These are phyloP conservation scores for Microcebus lehilahytsara DNA, from an alignment of 2,113 vertebrate genomes.

Conservation along the genomic window DNA sequence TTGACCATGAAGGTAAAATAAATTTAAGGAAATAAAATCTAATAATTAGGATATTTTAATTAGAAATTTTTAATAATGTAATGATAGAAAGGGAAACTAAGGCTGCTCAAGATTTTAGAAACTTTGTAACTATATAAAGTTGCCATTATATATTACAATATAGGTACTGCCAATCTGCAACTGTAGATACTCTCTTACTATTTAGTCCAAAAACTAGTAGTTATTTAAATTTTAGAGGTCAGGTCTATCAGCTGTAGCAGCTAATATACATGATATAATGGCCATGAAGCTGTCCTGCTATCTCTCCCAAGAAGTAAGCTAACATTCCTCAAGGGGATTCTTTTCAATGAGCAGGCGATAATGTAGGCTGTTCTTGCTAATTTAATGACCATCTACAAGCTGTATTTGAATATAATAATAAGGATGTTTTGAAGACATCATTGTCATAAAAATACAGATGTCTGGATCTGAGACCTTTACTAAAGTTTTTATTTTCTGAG, in stretches of 20 bases:
- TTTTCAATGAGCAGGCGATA: not conserved
- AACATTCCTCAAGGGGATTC: conserved; percentile 22
- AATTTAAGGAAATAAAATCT: not conserved
- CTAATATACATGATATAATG: not conserved
- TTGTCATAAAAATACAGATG: conserved; percentile 15
- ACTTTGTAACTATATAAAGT: not conserved
- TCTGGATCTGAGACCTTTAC: not conserved
- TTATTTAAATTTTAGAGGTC: not conserved
- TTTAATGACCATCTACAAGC: conserved; percentile 5
- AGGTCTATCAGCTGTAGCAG: not conserved
- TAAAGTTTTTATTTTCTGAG: not conserved
- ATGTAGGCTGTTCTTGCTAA: not conserved
- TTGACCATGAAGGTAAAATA: not conserved
- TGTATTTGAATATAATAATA: not conserved
- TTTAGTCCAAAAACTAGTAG: not conserved
- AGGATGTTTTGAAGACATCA: not conserved
- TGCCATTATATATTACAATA: not conserved
- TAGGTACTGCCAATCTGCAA: not conserved
- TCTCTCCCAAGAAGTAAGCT: not conserved
- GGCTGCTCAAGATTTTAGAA: not conserved
- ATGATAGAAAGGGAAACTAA: not conserved
- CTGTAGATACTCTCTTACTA: not conserved
- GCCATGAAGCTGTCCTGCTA: not conserved
- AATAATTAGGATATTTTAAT: not conserved
- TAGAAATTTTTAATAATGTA: not conserved